Percentiles rank a stretch among this genome's conserved stretches.
Evolutionary conservation across 1,140 invertebrate genomes (phyloP).

Genomic region (Teleogryllus occipitalis): DNA sequence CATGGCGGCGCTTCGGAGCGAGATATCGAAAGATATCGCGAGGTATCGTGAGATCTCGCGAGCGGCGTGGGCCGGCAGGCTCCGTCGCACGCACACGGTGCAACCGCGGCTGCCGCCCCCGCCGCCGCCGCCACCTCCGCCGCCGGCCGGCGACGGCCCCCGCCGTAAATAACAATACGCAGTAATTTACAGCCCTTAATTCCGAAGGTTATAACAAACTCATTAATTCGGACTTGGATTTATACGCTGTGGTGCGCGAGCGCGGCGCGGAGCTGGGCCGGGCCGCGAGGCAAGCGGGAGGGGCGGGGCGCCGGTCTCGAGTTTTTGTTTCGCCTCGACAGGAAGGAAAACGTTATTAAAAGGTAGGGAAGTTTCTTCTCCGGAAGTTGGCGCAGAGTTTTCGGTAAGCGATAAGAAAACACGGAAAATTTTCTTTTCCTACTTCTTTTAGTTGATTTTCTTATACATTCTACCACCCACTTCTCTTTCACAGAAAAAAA

Average conservation of each 20-base stretch:
- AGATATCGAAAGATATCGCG: neutral
- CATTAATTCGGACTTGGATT: conserved; percentile 4
- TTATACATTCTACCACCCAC: neutral
- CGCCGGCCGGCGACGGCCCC: neutral
- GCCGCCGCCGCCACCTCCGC: too few relatives aligned
- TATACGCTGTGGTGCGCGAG: neutral
- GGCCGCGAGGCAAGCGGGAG: too few relatives aligned
- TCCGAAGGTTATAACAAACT: conserved; percentile 4
- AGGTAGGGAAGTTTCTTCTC: neutral
- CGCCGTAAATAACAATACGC: neutral
- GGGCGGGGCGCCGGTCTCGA: neutral
- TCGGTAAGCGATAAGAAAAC: conserved; percentile 4
- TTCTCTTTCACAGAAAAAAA: neutral
- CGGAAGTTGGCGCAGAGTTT: neutral
- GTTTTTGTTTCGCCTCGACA: neutral
- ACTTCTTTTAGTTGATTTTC: neutral
- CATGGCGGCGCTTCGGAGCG: neutral
- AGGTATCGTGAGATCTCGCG: too few relatives aligned
- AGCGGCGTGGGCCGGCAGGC: too few relatives aligned
- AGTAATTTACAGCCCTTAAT: conserved; percentile 5
- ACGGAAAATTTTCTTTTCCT: neutral
- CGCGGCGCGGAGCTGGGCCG: too few relatives aligned
- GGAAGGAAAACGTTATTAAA: conserved; percentile 1
- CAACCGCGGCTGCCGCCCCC: too few relatives aligned
- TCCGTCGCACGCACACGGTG: too few relatives aligned